Evolutionary conservation across 2,113 vertebrate genomes (phyloP).

Genomic region (Equus przewalskii): DNA sequence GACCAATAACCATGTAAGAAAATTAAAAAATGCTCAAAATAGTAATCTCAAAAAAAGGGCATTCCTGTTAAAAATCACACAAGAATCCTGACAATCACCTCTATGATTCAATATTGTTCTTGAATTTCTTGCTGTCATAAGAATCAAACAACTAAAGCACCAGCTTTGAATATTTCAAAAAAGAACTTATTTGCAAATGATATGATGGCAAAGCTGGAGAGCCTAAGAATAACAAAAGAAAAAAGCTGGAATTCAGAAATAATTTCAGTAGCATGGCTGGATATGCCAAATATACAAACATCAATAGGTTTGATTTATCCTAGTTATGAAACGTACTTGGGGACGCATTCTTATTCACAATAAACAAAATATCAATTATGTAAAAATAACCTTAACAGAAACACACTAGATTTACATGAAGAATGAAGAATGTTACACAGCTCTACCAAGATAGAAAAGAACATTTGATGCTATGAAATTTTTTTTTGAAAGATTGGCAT

Average conservation of each 20-base stretch:
- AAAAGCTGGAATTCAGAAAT: not conserved
- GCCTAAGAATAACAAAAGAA: not conserved
- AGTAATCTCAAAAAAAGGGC: not conserved
- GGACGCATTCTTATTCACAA: not conserved
- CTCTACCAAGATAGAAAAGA: accelerated
- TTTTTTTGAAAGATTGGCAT: no score
- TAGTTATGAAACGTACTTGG: not conserved
- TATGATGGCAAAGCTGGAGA: not conserved
- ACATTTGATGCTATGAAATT: not conserved
- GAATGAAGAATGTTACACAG: accelerated
- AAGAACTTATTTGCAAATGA: not conserved
- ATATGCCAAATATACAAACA: not conserved
- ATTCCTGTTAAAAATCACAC: not conserved
- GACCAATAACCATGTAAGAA: not conserved
- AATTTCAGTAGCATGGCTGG: not conserved
- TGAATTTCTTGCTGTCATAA: not conserved
- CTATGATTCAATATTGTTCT: not conserved
- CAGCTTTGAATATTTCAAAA: not conserved
- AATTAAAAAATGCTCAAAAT: not conserved
- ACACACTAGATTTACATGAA: not conserved
- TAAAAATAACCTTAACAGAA: not conserved
- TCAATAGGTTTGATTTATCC: not conserved
- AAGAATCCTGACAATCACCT: not conserved
- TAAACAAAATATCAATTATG: not conserved
- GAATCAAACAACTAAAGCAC: not conserved